A percentile compares a stretch with the other conserved stretches of the same genome.
phyloP scores from a whole-genome alignment of 53 echinoderm and acorn worm genomes.

The Temnopleurus reevesii region DNA sequence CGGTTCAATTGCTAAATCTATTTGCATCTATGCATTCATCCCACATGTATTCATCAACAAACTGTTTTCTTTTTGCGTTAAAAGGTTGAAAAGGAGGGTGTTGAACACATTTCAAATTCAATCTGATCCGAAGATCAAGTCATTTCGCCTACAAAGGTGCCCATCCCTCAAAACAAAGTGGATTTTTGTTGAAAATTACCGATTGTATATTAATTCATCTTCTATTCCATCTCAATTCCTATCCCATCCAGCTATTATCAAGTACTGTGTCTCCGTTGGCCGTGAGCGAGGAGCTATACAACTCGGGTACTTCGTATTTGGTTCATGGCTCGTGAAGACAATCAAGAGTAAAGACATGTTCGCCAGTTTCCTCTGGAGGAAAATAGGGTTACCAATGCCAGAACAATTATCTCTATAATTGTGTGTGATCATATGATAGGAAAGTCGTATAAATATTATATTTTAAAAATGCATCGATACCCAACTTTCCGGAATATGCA shows the following conservation, averaged over 20 bases:
- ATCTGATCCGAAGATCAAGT: not conserved
- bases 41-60: no score
- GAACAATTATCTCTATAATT: no score
- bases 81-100: no score
- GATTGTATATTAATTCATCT: not conserved
- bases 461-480: no score
- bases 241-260: not conserved
- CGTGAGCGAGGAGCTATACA: slow-evolving; percentile 5
- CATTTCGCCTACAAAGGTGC: not conserved
- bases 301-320: not conserved
- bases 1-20: no score
- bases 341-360: slow-evolving; percentile 10
- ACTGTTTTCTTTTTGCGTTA: no score
- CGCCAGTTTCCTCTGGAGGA: not conserved
- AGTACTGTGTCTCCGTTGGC: not conserved
- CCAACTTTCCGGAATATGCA: no score
- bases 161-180: not conserved
- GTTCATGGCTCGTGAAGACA: not conserved
- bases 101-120: not conserved
- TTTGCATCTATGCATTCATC: no score
- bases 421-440: no score
- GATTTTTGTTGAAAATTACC: not conserved
- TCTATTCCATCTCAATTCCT: not conserved
- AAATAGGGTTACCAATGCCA: not conserved
- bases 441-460: no score